Percentiles rank a stretch among this genome's conserved stretches.
Evolutionary conservation across 2,888 invertebrate genomes (phyloP).

Genomic region (Mimas tiliae): DNA sequence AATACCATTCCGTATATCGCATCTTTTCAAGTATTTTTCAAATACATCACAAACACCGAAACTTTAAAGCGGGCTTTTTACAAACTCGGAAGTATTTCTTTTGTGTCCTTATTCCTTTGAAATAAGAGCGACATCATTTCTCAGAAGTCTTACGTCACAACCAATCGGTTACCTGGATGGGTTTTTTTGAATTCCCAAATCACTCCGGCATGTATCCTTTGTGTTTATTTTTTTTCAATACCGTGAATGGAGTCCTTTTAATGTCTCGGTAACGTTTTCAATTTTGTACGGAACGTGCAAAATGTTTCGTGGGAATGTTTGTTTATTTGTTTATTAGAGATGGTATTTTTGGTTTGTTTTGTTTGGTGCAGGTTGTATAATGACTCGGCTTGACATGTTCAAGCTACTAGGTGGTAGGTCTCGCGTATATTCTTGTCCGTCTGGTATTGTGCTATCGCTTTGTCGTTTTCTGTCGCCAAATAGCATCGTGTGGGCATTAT

Average conservation of each 20-base stretch:
- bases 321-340: conserved; percentile 13
- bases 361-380: no score
- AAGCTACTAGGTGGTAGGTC: no score
- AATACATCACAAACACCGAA: background rate
- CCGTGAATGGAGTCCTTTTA: conserved; percentile 15
- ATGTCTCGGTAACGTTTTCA: conserved; percentile 18
- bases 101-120: background rate
- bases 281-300: conserved; percentile 24
- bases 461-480: no score
- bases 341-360: background rate
- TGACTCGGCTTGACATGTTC: no score
- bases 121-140: conserved; percentile 19
- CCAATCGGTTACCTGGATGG: conserved; percentile 26
- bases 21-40: background rate
- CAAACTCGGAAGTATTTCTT: conserved; percentile 10
- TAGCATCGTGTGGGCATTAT: no score
- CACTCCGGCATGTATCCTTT: conserved; percentile 21
- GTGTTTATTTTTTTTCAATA: conserved; percentile 24
- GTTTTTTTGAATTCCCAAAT: conserved; percentile 22
- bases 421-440: no score
- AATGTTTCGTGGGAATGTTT: conserved; percentile 15
- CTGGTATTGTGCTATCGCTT: no score
- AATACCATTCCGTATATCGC: background rate
- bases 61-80: background rate
- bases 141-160: conserved; percentile 28